Percentiles rank a stretch among this genome's conserved stretches.
These are phyloP conservation scores for Cyphomyrmex costatus DNA, from an alignment of 1,140 invertebrate species.

Conservation along the genomic window DNA sequence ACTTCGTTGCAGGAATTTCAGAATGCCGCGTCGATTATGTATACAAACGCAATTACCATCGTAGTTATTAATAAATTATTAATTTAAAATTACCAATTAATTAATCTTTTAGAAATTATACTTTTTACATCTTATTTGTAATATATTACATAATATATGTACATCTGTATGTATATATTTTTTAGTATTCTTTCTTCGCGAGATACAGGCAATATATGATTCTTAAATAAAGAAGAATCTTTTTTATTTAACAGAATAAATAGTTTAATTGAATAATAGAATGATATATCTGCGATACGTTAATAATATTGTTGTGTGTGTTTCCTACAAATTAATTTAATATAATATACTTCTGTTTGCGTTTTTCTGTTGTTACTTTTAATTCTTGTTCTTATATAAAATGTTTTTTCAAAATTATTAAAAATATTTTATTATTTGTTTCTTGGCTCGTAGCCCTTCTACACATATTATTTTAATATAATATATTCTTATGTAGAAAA, in stretches of 20 bases:
- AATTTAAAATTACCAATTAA: slow-evolving; percentile 1
- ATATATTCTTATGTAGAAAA: not conserved
- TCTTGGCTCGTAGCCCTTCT: too few relatives aligned
- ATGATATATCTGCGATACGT: not conserved
- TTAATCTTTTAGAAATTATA: too few relatives aligned
- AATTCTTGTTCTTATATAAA: too few relatives aligned
- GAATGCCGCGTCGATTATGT: slow-evolving; percentile 10
- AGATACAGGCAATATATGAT: not conserved
- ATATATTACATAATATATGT: not conserved
- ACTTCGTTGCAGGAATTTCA: slow-evolving; percentile 34
- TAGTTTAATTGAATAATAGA: not conserved
- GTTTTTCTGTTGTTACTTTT: too few relatives aligned
- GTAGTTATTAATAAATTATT: slow-evolving; percentile 11
- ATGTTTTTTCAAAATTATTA: too few relatives aligned
- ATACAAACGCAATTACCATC: slow-evolving; percentile 7
- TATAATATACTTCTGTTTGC: too few relatives aligned
- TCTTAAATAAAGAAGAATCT: not conserved
- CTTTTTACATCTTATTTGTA: not conserved
- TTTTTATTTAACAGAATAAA: not conserved
- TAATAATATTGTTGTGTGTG: not conserved
- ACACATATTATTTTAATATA: slow-evolving; percentile 23
- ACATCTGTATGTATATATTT: not conserved
- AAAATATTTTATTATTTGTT: too few relatives aligned
- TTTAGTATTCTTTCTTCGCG: not conserved
- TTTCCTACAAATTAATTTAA: too few relatives aligned